Percentiles rank a stretch among this genome's conserved stretches.
These are phyloP conservation scores for Bombus waltoni DNA, from an alignment of 1,140 invertebrate species.

Conservation along the genomic window DNA sequence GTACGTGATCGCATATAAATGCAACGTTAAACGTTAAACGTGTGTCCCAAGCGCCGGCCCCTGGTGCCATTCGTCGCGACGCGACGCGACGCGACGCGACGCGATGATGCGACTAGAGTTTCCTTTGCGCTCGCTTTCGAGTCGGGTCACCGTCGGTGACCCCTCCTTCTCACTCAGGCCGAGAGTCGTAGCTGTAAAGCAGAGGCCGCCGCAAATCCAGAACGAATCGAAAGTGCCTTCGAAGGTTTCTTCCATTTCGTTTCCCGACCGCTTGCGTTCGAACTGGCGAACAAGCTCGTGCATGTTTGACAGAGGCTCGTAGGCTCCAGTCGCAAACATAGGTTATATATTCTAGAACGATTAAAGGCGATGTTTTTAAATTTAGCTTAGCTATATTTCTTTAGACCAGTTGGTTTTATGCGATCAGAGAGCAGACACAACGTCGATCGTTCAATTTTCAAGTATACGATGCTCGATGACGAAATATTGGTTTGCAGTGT, in stretches of 20 bases:
- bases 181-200: constrained; percentile 40
- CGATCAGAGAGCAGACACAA: no score
- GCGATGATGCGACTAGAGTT: constrained; percentile 49
- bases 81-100: neutral
- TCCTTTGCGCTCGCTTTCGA: constrained; percentile 56
- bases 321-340: no score
- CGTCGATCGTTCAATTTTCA: no score
- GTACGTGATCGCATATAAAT: no score
- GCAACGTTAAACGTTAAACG: no score
- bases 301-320: neutral
- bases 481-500: no score
- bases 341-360: neutral
- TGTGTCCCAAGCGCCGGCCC: no score
- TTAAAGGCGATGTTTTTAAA: neutral
- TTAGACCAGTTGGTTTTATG: neutral
- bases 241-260: constrained; percentile 31
- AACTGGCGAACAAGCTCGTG: neutral
- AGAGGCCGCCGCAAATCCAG: constrained; percentile 50
- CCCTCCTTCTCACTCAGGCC: constrained; percentile 43
- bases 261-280: constrained; percentile 1
- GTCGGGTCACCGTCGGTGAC: constrained; percentile 55
- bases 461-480: no score
- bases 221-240: constrained; percentile 63
- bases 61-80: no score
- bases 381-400: neutral